These are phyloP conservation scores for Probosciger aterrimus DNA, from an alignment of 2,113 vertebrate genomes.

Conservation along the genomic window DNA sequence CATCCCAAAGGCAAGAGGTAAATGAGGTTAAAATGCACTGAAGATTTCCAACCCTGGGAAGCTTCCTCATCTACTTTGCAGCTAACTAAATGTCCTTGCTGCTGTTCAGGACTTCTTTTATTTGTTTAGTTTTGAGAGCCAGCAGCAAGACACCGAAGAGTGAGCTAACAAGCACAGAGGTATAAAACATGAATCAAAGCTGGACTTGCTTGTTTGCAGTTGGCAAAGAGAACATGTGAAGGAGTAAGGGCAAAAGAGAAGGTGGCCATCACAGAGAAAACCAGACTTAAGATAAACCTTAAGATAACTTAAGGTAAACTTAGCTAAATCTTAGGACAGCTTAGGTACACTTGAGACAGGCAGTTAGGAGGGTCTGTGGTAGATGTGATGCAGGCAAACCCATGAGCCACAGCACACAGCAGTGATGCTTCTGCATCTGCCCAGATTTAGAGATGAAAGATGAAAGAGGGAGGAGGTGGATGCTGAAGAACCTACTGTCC, in stretches of 20 bases:
- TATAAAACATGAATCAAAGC: background rate
- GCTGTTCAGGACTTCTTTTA: background rate
- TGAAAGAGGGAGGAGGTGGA: background rate
- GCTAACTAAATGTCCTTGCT: background rate
- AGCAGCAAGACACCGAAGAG: background rate
- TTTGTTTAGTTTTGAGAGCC: background rate
- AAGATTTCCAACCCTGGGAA: background rate
- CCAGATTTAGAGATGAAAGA: accelerated
- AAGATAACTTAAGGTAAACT: background rate
- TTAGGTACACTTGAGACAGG: background rate
- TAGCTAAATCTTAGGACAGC: background rate
- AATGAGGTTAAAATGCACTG: accelerated
- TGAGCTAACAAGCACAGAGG: background rate
- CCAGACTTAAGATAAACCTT: background rate
- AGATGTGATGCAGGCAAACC: background rate
- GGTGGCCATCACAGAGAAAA: background rate
- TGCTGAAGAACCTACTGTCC: background rate
- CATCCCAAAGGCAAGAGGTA: background rate
- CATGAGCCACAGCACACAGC: background rate
- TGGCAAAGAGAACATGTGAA: background rate
- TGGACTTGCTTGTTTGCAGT: too few species aligned
- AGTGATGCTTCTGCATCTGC: background rate
- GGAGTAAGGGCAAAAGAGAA: background rate
- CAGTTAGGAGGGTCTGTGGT: accelerated
- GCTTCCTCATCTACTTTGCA: background rate